Conservation (phyloP, 2,113 vertebrate species). For the Hyperoodon ampullatus region DNA sequence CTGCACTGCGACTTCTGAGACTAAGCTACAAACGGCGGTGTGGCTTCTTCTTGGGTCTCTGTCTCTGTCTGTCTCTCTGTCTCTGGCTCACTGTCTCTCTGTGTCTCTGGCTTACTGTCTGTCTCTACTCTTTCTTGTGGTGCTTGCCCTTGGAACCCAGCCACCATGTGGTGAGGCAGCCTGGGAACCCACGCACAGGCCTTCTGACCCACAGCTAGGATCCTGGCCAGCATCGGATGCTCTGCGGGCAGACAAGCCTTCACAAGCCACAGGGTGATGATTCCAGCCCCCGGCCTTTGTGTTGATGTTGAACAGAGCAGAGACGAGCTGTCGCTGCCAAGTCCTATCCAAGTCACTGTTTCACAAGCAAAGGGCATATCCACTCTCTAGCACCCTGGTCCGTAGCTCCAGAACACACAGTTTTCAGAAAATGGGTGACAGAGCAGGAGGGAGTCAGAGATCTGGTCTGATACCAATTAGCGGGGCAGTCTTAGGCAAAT, state of each 20-base stretch:
- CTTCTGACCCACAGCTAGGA: not conserved
- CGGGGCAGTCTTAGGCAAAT: not conserved
- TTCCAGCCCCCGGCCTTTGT: not conserved
- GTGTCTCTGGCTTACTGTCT: not conserved
- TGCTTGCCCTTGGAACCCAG: not conserved
- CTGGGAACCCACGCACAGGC: not conserved
- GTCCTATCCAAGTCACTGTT: not conserved
- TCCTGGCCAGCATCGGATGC: not conserved
- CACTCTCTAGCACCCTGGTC: not conserved
- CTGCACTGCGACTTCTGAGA: not conserved
- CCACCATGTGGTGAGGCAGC: not conserved
- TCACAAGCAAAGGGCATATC: not conserved
- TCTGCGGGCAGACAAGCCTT: not conserved
- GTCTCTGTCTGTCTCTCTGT: not conserved
- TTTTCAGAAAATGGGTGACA: not conserved
- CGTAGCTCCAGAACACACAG: not conserved
- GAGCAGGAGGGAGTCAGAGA: not conserved
- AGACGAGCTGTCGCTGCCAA: not conserved
- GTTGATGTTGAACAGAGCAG: not conserved
- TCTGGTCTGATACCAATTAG: not conserved
- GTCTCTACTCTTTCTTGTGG: not conserved
- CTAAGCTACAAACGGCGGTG: not conserved
- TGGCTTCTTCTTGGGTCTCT: not conserved
- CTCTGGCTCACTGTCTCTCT: not conserved
- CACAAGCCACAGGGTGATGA: not conserved